These are phyloP conservation scores for Ypsolopha scabrella DNA, from an alignment of 2,888 invertebrate genomes.

Conservation along the genomic window DNA sequence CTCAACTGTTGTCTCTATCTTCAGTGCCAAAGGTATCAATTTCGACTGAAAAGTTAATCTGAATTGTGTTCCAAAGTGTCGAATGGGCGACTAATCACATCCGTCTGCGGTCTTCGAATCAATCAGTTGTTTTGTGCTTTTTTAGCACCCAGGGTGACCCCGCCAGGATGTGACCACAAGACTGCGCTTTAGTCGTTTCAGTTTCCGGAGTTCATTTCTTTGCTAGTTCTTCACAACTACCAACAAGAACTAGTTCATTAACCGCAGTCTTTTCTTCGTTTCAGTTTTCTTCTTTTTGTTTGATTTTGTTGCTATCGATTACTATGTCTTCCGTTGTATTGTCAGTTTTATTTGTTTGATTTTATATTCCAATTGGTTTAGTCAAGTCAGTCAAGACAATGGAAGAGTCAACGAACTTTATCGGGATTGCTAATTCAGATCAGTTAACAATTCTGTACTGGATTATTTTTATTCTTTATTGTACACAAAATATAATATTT, in stretches of 20 bases:
- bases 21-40: neutral
- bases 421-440: neutral
- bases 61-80: slow-evolving; percentile 14
- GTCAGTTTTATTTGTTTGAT: neutral
- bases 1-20: neutral
- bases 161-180: neutral
- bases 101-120: slow-evolving; percentile 42
- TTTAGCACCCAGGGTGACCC: slow-evolving; percentile 6
- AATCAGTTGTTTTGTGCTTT: slow-evolving; percentile 28
- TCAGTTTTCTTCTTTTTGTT: no score
- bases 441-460: no score
- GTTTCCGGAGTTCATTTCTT: no score
- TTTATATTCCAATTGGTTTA: neutral
- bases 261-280: no score
- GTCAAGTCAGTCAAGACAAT: neutral
- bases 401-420: neutral
- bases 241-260: no score
- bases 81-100: slow-evolving; percentile 25
- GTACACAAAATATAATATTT: no score
- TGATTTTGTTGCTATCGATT: neutral
- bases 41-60: neutral
- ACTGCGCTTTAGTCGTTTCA: no score
- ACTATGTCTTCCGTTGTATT: neutral
- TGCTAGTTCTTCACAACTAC: no score
- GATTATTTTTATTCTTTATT: no score